Evolutionary conservation across 1,140 invertebrate genomes (phyloP).

Genomic region (Diabrotica undecimpunctata): DNA sequence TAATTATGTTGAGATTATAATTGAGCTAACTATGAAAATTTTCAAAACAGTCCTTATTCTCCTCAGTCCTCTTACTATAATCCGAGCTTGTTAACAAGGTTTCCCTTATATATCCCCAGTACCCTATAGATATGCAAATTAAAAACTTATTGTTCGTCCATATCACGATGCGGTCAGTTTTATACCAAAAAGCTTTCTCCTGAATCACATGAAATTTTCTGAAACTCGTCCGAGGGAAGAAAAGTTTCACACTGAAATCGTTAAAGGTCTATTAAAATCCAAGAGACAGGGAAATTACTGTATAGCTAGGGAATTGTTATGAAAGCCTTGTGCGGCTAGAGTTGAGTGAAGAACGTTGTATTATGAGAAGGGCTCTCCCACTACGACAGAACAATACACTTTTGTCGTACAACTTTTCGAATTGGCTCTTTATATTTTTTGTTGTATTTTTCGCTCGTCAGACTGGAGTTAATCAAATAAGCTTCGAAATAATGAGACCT

Average conservation of each 20-base stretch:
- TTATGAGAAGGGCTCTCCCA: constrained; percentile 15
- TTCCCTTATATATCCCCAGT: too few relatives aligned
- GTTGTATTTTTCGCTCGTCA: not conserved
- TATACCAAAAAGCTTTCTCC: not conserved
- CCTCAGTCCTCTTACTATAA: too few relatives aligned
- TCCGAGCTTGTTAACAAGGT: too few relatives aligned
- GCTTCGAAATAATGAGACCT: not conserved
- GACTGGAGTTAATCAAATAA: not conserved
- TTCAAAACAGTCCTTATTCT: too few relatives aligned
- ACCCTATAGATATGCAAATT: too few relatives aligned
- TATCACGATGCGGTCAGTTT: too few relatives aligned
- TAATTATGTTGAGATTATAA: too few relatives aligned
- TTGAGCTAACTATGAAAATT: too few relatives aligned
- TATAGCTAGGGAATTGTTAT: constrained; percentile 24
- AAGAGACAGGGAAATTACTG: constrained; percentile 18
- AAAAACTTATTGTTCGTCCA: too few relatives aligned
- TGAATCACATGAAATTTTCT: not conserved
- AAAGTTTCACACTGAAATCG: constrained; percentile 11
- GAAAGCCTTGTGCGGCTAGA: constrained; percentile 8
- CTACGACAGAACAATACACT: constrained; percentile 30
- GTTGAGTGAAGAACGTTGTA: constrained; percentile 29
- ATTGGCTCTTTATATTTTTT: not conserved
- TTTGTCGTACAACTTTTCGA: constrained; percentile 26
- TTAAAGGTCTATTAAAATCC: constrained; percentile 24
- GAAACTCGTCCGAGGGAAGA: not conserved